phyloP scores from a whole-genome alignment of 2,113 vertebrate species.

The Melospiza georgiana region DNA sequence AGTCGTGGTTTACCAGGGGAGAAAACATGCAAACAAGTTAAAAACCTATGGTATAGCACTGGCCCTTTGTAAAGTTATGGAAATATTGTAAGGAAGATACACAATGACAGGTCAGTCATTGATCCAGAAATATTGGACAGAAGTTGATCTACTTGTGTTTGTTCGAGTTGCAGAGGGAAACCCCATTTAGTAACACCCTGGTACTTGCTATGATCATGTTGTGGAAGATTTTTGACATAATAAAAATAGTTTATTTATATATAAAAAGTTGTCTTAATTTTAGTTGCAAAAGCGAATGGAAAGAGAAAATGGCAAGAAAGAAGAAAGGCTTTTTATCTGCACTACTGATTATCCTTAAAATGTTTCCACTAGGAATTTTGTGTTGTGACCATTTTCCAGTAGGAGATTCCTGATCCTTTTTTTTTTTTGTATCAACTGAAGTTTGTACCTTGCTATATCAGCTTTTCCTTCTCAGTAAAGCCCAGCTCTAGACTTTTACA shows the following conservation, averaged over 20 bases:
- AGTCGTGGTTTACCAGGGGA: not conserved
- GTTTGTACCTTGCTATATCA: rapidly evolving
- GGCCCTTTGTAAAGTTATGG: not conserved
- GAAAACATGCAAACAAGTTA: not conserved
- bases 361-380: not conserved
- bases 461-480: not conserved
- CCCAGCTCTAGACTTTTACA: not conserved
- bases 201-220: not conserved
- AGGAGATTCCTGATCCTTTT: not conserved
- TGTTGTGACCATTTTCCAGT: not conserved
- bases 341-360: not conserved
- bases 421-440: not conserved
- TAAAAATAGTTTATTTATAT: not conserved
- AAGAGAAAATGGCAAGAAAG: not conserved
- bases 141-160: not conserved
- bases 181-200: not conserved
- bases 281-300: not conserved
- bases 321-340: not conserved
- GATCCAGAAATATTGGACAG: not conserved
- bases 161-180: not conserved
- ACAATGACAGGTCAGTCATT: not conserved
- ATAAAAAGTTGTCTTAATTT: not conserved
- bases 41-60: not conserved
- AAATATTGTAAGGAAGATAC: not conserved
- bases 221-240: not conserved